Base-by-base conservation (phyloP, 2,888 invertebrate genomes). In the Sinodicranocentrus sp. region DNA sequence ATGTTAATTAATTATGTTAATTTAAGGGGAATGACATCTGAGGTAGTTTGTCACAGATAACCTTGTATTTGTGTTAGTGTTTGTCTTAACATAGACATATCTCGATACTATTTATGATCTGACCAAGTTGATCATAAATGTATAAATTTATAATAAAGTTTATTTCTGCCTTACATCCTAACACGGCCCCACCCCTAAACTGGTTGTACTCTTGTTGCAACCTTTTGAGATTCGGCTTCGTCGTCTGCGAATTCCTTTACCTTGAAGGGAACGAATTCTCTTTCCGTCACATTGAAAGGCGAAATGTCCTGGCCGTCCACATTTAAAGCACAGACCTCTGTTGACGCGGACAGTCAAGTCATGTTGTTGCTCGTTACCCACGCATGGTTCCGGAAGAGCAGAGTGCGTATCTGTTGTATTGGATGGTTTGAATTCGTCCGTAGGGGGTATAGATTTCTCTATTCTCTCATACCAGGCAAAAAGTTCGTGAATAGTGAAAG, bases 381-480 rank as follows among this genome's bases (percentile, higher is more conserved):
- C 10, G 13, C 13, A 23, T 10, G 8, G n/a, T n/a, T n/a, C n/a
- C n/a, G n/a, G n/a, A n/a, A n/a, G n/a, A n/a, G n/a, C n/a, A n/a
- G n/a, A n/a, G n/a, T n/a, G n/a, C n/a, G n/a, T n/a, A n/a, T n/a
- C 33, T 6, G 5, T 33, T 33, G 33, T 33, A 10, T 33, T 33
- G 33, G 5, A 33, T 10, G 33, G 10, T 1, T 1, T 2, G 15
- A 57, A 57, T 1, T 21, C 57, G 57, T 57, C 57, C 1, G n/a
- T 19, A 8, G 39, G 6, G 5, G 39, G 39, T 39, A 39, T 5
- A 5, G 39, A 39, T 39, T 5, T 5, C 13, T 8, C 39, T 8
- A 39, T 13, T 39, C 39, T 1, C 33, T 63, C 63, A n/a, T 33
- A 63, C 63, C 63, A 63, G 1, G 23, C 33, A 63, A 63, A 63